Conservation (phyloP, 1,140 invertebrate species). For the Potamilus streckersoni region DNA sequence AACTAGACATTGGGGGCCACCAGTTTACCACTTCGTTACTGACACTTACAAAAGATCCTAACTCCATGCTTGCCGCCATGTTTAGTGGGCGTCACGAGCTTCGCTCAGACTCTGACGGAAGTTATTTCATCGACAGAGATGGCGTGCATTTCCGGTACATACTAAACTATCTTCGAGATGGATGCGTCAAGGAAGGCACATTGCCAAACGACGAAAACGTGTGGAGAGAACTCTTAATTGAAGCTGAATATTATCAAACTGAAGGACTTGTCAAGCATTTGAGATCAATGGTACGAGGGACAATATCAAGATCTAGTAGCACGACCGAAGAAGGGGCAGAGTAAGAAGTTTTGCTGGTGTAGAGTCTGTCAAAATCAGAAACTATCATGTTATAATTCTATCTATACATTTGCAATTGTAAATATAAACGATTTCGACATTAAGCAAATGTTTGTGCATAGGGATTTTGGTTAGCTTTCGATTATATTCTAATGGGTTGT, state of each 20-base stretch:
- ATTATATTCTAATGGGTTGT: too few relatives aligned
- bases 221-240: conserved; percentile 55
- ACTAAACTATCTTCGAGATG: conserved; percentile 60
- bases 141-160: conserved; percentile 65
- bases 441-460: too few relatives aligned
- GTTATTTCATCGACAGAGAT: conserved; percentile 63
- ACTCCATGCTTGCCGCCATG: conserved; percentile 67
- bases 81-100: conserved; percentile 57
- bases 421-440: too few relatives aligned
- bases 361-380: too few relatives aligned
- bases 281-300: conserved; percentile 24
- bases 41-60: conserved; percentile 57
- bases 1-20: conserved; percentile 66
- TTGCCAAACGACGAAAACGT: conserved; percentile 51
- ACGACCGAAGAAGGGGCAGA: background rate
- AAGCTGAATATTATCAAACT: conserved; percentile 61
- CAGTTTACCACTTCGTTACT: conserved; percentile 63
- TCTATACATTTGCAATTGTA: too few relatives aligned
- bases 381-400: too few relatives aligned
- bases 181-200: conserved; percentile 59
- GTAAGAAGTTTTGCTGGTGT: too few relatives aligned
- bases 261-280: conserved; percentile 50
- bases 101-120: conserved; percentile 53
- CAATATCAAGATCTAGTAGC: conserved; percentile 21
- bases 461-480: too few relatives aligned